Evolutionary conservation across 2,113 vertebrate genomes (phyloP), one percentile per base, ranked within the genome.

Genomic region (Martes martes): DNA sequence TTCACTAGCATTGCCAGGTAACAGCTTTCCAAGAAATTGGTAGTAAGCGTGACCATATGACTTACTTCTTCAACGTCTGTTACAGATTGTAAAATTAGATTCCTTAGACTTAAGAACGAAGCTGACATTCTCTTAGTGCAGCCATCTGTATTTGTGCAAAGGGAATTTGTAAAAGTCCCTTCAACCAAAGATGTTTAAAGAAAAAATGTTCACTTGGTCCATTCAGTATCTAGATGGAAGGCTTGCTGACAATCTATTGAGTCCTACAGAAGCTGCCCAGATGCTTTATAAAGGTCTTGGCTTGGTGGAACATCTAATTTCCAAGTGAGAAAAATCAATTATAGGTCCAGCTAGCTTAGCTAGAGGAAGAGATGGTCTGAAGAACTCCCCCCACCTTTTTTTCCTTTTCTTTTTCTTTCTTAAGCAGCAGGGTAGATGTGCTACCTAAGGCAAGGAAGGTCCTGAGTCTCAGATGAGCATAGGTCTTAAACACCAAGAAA

Each of bases 21-120:
- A 82, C 47, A 88, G 71, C 50, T 95, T 97, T 97, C 89, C 92
- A 96, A 96, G 94, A 84, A 92, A 87, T 67, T 0, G 2, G 79
- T 89, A 91, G 89, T 92, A 96, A 96, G 31, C 93, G 39, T 85
- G 84, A 80, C 69, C 93, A 96, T 73, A 69, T 95, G 91, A 94
- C 42, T 80, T 67, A 76, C 55, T 92, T 78, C 71, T 96, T 88
- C 80, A 78, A 87, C 45, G 81, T 94, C 92, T 97, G 78, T 57
- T 81, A 96, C 76, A 94, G 71, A 96, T 55, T 89, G 8, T 85
- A 97, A 96, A 98, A 94, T 96, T 92, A 96, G 80, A 96, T 94
- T 88, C 79, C 31, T 84, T 19, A 47, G 28, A 88, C 59, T 97
- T 95, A 96, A 97, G 69, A 33, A 95, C 6, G 16, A 88, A 84